phyloP scores from a whole-genome alignment of 2,888 invertebrate species.

The Heliconius cydno region DNA sequence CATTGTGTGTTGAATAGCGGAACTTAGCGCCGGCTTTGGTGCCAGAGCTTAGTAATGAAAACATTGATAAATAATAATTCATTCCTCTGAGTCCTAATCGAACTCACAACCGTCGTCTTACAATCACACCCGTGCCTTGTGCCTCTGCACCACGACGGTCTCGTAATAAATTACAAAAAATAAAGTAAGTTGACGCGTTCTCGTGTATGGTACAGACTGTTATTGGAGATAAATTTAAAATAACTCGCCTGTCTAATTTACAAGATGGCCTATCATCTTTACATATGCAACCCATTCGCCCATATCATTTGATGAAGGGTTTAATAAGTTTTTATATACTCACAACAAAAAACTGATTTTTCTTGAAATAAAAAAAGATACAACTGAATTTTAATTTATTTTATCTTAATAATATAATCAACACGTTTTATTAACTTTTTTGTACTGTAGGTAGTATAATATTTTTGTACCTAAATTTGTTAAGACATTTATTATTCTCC shows the following conservation, averaged over 20 bases:
- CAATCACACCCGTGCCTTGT: no score
- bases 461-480: not conserved
- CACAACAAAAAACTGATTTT: not conserved
- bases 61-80: no score
- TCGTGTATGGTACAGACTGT: not conserved
- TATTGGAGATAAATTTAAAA: constrained; percentile 7
- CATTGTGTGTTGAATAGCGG: no score
- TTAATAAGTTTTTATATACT: not conserved
- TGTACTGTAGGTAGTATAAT: not conserved
- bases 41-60: no score
- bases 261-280: not conserved
- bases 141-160: no score
- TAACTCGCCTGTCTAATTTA: constrained; percentile 4
- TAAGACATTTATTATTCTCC: no score
- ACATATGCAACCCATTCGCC: constrained; percentile 12
- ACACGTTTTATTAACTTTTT: not conserved
- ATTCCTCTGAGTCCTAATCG: no score
- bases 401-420: not conserved
- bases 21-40: no score
- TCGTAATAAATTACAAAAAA: not conserved
- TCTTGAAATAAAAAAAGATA: not conserved
- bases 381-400: not conserved
- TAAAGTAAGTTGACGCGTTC: not conserved
- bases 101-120: no score
- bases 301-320: not conserved